Evolutionary conservation across 2,113 vertebrate genomes (phyloP).

Genomic region (Odontesthes bonariensis): DNA sequence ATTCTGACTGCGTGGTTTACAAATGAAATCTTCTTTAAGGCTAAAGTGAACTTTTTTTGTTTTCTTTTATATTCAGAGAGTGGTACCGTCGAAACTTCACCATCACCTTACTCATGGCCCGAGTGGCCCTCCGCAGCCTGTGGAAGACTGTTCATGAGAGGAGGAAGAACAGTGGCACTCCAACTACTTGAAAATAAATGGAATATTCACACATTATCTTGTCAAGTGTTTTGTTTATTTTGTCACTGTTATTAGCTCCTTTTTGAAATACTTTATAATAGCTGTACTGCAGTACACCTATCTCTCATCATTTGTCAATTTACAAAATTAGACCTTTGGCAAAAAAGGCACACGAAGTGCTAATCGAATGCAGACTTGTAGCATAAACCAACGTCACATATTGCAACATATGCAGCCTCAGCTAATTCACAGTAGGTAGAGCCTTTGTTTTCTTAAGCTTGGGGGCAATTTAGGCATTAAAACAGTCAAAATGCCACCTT

Average conservation of each 20-base stretch:
- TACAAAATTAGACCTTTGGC: no score
- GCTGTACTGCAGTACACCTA: no score
- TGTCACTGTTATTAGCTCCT: not conserved
- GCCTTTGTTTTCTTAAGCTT: not conserved
- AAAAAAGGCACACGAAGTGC: no score
- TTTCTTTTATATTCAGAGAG: conserved; percentile 77
- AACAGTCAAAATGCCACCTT: not conserved
- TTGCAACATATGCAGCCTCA: not conserved
- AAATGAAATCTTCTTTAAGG: no score
- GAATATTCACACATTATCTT: not conserved
- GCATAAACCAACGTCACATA: no score
- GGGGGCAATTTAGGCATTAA: not conserved
- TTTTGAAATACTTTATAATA: not conserved
- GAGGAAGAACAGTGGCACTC: conserved; percentile 22
- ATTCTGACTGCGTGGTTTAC: no score
- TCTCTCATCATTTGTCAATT: no score
- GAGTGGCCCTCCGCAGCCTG: conserved; percentile 82
- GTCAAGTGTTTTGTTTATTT: not conserved
- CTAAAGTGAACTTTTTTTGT: no score
- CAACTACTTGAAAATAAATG: conserved; percentile 51
- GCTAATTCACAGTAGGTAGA: not conserved
- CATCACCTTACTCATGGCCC: conserved; percentile 94
- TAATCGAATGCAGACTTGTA: no score
- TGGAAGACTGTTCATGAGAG: conserved; percentile 81
- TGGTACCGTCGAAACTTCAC: conserved; percentile 93